These are phyloP conservation scores for Tetraodon nigroviridis DNA, from an alignment of 2,113 vertebrate species.

Conservation along the genomic window DNA sequence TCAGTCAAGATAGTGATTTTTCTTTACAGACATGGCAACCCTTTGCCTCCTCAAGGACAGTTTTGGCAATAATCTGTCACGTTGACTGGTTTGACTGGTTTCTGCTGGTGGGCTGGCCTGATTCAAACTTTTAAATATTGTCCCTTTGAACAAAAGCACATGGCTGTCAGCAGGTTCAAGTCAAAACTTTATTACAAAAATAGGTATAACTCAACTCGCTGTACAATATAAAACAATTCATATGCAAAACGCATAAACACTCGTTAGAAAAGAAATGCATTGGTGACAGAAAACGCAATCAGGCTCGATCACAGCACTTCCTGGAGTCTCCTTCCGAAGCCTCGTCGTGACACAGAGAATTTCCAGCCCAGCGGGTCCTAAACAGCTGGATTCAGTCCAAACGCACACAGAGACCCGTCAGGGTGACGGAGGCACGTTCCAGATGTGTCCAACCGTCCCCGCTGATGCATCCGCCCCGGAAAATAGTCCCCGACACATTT, in stretches of 20 bases:
- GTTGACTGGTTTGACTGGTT: no score
- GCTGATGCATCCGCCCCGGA: neutral
- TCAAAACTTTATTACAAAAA: slow-evolving; percentile 99
- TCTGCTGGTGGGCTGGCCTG: no score
- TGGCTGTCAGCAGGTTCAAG: slow-evolving; percentile 42
- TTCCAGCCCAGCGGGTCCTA: no score
- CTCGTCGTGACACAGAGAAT: no score
- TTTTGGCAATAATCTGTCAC: no score
- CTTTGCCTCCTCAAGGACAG: no score
- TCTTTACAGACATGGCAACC: no score
- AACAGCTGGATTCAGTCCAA: no score
- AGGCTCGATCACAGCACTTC: neutral
- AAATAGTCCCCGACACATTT: neutral
- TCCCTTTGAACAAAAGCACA: neutral
- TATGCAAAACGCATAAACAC: slow-evolving; percentile 95
- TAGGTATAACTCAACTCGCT: slow-evolving; percentile 93
- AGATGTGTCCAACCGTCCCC: neutral
- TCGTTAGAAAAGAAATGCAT: slow-evolving; percentile 85
- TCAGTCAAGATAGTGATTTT: no score
- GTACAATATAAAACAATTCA: slow-evolving; percentile 99
- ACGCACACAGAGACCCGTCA: no score
- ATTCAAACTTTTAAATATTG: no score
- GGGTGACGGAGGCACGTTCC: neutral
- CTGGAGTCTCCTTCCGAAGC: neutral
- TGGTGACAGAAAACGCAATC: slow-evolving; percentile 66